These are phyloP conservation scores for Andrena praecox DNA, from an alignment of 2,888 invertebrate genomes.

Conservation along the genomic window DNA sequence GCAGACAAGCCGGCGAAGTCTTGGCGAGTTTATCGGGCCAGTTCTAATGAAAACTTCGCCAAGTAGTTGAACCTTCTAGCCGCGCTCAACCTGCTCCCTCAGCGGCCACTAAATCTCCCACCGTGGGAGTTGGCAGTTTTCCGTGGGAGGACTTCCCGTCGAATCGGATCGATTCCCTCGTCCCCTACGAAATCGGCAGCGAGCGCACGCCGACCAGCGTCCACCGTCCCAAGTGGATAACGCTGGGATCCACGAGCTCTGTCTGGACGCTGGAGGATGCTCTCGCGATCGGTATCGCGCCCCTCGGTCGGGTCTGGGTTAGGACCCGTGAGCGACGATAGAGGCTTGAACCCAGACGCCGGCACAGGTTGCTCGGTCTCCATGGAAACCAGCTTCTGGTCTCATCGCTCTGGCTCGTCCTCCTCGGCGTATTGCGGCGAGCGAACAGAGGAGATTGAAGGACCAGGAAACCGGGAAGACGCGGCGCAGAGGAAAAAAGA, in stretches of 20 bases:
- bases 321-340: constrained; percentile 57
- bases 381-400: constrained; percentile 75
- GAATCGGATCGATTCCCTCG: not conserved
- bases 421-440: constrained; percentile 59
- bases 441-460: constrained; percentile 42
- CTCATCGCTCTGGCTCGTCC: constrained; percentile 63
- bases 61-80: constrained; percentile 19
- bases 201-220: not conserved
- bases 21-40: constrained; percentile 38
- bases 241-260: not conserved
- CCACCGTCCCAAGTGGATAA: not conserved
- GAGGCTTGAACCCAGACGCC: constrained; percentile 67
- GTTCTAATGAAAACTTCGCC: constrained; percentile 50
- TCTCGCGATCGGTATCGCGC: constrained; percentile 32
- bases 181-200: not conserved
- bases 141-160: not conserved
- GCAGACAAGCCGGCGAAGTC: constrained; percentile 50
- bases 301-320: constrained; percentile 33
- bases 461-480: constrained; percentile 38
- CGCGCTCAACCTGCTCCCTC: not conserved
- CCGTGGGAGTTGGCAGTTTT: constrained; percentile 15
- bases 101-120: constrained; percentile 10
- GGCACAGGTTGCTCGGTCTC: constrained; percentile 73
- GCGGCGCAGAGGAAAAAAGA: constrained; percentile 25
- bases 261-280: not conserved